Percentiles rank a stretch among this genome's conserved stretches.
Conservation (phyloP, 2,113 vertebrate genomes). For the Anarhynchus alexandrinus region DNA sequence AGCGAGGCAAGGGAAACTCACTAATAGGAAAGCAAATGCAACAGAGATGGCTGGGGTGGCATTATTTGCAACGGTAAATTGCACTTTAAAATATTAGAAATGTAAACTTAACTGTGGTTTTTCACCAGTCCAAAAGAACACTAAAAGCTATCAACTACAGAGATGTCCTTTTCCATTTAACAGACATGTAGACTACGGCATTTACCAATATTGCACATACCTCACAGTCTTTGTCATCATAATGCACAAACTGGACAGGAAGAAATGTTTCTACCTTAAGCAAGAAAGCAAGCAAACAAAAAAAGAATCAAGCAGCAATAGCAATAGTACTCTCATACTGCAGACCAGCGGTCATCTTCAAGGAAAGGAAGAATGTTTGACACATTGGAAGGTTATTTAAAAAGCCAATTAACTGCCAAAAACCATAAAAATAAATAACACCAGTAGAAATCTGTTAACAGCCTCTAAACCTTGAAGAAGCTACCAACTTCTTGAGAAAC, state of each 20-base stretch:
- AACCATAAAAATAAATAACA: not conserved
- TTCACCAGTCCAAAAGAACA: not conserved
- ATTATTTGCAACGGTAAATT: not conserved
- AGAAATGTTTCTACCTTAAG: not conserved
- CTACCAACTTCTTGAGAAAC: not conserved
- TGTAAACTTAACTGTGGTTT: not conserved
- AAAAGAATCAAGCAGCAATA: not conserved
- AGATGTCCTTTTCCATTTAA: not conserved
- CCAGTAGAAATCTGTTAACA: not conserved
- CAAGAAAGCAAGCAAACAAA: not conserved
- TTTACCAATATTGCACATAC: not conserved
- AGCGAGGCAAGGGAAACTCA: not conserved
- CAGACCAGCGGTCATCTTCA: not conserved
- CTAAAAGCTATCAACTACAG: not conserved
- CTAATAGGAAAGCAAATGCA: not conserved
- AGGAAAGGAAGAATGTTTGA: not conserved
- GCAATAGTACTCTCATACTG: not conserved
- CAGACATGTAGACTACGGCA: not conserved
- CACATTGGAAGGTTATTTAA: not conserved
- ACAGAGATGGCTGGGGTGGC: not conserved
- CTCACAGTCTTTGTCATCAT: not conserved
- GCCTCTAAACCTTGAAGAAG: not conserved
- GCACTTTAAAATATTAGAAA: not conserved
- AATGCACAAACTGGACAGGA: not conserved
- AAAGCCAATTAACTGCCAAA: not conserved